Conservation (phyloP, 2,797 vertebrate species). For the Coregonus sp. region DNA sequence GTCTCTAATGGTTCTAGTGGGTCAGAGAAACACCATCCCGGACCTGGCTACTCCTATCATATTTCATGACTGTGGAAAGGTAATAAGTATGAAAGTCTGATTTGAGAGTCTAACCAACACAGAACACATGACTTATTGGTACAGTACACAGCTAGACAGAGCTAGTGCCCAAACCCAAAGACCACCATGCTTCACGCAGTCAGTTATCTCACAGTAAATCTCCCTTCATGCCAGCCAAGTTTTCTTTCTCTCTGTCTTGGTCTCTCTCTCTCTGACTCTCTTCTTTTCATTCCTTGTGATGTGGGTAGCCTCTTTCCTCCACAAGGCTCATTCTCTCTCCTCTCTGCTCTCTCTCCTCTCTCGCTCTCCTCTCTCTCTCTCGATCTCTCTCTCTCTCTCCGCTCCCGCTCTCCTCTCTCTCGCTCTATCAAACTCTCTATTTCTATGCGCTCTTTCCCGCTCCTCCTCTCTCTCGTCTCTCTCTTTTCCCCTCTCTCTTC, state of each 20-base stretch:
- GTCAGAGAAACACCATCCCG: slow-evolving; percentile 42
- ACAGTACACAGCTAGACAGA: neutral
- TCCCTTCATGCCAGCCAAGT: slow-evolving; percentile 36
- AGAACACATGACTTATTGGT: slow-evolving; percentile 59
- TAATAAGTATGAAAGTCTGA: slow-evolving; percentile 62
- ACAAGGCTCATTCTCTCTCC: neutral
- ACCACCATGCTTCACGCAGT: neutral
- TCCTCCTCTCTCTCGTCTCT: neutral
- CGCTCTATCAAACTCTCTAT: no score
- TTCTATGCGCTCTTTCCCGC: no score
- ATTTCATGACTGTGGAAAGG: slow-evolving; percentile 59
- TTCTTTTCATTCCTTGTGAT: neutral
- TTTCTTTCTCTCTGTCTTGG: slow-evolving; percentile 10
- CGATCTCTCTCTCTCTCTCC: neutral
- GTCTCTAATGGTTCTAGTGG: slow-evolving; percentile 31
- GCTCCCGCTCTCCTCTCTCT: no score
- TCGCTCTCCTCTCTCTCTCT: neutral
- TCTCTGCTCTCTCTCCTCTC: neutral
- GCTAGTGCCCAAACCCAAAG: slow-evolving; percentile 28
- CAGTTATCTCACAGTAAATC: slow-evolving; percentile 9
- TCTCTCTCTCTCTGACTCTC: neutral
- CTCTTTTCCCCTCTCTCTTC: neutral
- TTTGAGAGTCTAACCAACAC: slow-evolving; percentile 56
- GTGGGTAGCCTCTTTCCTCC: neutral
- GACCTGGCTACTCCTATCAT: slow-evolving; percentile 60